phyloP scores from a whole-genome alignment of 2,888 invertebrate species.

The Craniophora ligustri region DNA sequence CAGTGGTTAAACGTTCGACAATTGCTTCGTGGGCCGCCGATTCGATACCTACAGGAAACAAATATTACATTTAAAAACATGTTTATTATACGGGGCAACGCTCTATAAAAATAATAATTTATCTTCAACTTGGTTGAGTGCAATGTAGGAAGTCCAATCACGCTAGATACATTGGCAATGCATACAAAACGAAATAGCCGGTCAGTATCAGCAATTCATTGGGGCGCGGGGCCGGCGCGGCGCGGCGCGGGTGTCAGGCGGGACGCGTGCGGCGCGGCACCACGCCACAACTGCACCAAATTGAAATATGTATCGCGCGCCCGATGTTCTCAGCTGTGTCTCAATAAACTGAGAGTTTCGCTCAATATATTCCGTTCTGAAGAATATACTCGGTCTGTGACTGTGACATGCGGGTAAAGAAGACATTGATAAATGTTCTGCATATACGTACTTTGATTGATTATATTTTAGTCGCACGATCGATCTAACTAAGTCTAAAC shows the following conservation, averaged over 20 bases:
- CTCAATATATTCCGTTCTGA: not conserved
- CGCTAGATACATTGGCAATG: conserved; percentile 43
- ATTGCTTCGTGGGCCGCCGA: too few species aligned
- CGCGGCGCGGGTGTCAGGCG: conserved; percentile 1
- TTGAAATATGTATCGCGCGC: conserved; percentile 39
- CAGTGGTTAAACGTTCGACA: too few species aligned
- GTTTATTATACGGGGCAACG: too few species aligned
- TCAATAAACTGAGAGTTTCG: not conserved
- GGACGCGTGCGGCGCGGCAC: conserved; percentile 4
- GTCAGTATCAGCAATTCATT: conserved; percentile 45
- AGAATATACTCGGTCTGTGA: not conserved
- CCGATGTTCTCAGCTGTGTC: conserved; percentile 4
- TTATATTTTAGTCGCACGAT: too few species aligned
- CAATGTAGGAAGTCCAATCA: conserved; percentile 17
- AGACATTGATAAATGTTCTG: not conserved
- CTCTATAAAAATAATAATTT: too few species aligned
- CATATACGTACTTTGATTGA: not conserved
- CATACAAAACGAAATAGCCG: conserved; percentile 32
- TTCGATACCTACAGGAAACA: too few species aligned
- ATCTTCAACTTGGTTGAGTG: not conserved
- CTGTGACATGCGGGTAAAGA: conserved; percentile 1
- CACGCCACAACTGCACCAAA: conserved; percentile 13
- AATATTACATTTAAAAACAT: too few species aligned
- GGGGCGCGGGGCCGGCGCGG: conserved; percentile 13
- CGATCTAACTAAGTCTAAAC: too few species aligned